These are phyloP conservation scores for Plumapathes pennacea DNA, from an alignment of 92 coral and sea anemone species.

Conservation along the genomic window DNA sequence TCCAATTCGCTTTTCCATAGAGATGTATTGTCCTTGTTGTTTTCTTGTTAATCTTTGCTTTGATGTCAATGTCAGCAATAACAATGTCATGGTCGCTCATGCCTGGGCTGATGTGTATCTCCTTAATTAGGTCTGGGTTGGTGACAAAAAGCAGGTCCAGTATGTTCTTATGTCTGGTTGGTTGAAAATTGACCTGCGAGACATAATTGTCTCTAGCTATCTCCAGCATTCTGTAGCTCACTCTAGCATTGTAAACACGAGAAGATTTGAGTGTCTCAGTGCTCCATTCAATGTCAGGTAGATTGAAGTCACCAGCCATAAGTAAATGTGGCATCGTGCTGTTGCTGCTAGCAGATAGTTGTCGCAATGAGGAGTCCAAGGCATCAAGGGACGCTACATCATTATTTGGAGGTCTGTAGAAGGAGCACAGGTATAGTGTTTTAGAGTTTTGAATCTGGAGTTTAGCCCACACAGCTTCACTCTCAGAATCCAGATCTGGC, in stretches of 20 bases:
- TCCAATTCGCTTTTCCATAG: constrained; percentile 38
- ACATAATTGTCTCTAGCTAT: constrained; percentile 26
- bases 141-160: constrained; percentile 30
- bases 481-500: constrained; percentile 6
- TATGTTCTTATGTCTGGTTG: constrained; percentile 27
- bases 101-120: constrained; percentile 23
- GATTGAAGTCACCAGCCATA: constrained; percentile 30
- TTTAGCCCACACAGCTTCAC: constrained; percentile 40
- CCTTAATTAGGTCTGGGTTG: constrained; percentile 10
- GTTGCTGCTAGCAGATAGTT: neutral
- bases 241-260: constrained; percentile 14
- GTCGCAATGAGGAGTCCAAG: constrained; percentile 12
- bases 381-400: constrained; percentile 9
- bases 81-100: constrained; percentile 51
- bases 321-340: constrained; percentile 21
- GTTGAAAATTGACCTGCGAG: constrained; percentile 12
- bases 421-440: constrained; percentile 15
- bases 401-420: constrained; percentile 33
- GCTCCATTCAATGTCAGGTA: constrained; percentile 31
- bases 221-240: constrained; percentile 21
- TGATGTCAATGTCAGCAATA: constrained; percentile 18
- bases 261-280: neutral
- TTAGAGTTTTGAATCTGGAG: constrained; percentile 16
- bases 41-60: constrained; percentile 17
- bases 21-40: constrained; percentile 14